Percentiles rank a stretch among this genome's conserved stretches.
Conservation (phyloP, 2,113 vertebrate species). For the Spea bombifrons region DNA sequence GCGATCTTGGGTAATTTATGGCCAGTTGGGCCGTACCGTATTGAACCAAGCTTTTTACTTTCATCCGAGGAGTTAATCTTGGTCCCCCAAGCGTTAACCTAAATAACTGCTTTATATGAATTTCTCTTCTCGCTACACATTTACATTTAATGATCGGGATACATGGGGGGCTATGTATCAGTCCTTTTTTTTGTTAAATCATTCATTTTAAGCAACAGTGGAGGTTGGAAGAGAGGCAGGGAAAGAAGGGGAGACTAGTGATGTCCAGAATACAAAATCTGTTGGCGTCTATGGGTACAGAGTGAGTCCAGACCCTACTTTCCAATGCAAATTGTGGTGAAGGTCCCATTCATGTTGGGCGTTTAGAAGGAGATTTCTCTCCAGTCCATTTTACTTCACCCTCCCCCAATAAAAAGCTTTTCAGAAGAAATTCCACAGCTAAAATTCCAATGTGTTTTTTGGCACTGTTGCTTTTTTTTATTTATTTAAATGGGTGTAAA, state of each 20-base stretch:
- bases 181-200: slow-evolving; percentile 18
- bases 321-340: slow-evolving; percentile 38
- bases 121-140: not conserved
- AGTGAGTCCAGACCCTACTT: slow-evolving; percentile 24
- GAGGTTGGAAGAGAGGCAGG: not conserved
- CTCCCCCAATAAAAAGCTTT: slow-evolving; percentile 22
- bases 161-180: slow-evolving; percentile 2
- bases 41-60: too few relatives aligned
- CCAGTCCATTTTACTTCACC: not conserved
- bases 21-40: too few relatives aligned
- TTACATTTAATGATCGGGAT: slow-evolving; percentile 11
- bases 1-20: too few relatives aligned
- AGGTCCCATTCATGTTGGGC: slow-evolving; percentile 24
- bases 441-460: slow-evolving; percentile 29
- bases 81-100: not conserved
- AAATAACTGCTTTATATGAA: not conserved
- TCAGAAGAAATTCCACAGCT: slow-evolving; percentile 29
- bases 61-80: too few relatives aligned
- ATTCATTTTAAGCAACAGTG: slow-evolving; percentile 1
- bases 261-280: slow-evolving; percentile 12
- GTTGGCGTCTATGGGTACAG: not conserved
- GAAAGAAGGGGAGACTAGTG: not conserved
- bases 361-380: slow-evolving; percentile 9
- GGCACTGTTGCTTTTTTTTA: slow-evolving; percentile 39
- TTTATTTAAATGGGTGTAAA: not conserved